A percentile compares a stretch with the other conserved stretches of the same genome.
phyloP scores from a whole-genome alignment of 2,113 vertebrate genomes.

The Melanerpes aurifrons region DNA sequence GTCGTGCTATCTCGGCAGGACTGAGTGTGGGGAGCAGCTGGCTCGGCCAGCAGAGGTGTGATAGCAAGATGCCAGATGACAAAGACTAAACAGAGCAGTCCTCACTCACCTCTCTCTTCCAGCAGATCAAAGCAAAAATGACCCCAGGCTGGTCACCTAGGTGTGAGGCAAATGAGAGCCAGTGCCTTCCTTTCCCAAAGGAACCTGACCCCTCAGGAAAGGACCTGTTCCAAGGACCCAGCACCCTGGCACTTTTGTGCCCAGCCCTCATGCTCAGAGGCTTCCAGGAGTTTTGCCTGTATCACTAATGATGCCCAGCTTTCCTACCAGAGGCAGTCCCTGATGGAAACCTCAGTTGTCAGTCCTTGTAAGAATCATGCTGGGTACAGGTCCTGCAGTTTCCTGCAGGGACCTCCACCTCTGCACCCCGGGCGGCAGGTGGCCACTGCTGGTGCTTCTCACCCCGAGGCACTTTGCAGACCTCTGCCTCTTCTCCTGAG shows the following conservation, averaged over 20 bases:
- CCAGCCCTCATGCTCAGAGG: neutral
- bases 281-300: neutral
- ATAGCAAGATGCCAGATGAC: constrained; percentile 35
- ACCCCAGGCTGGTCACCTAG: neutral
- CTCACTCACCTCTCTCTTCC: neutral
- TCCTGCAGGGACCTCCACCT: neutral
- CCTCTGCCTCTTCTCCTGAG: neutral
- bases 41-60: neutral
- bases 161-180: neutral
- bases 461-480: neutral
- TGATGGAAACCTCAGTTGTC: neutral
- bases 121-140: neutral
- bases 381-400: neutral
- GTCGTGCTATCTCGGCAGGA: constrained; percentile 18
- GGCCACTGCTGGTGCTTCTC: neutral
- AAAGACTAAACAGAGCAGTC: neutral
- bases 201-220: neutral
- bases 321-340: neutral
- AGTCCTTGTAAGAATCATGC: neutral
- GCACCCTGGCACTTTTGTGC: neutral
- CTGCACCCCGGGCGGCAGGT: neutral
- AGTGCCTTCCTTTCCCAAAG: neutral
- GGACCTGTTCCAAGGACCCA: neutral
- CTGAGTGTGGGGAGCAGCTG: constrained; percentile 56
- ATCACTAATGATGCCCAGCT: neutral